A percentile compares a stretch with the other conserved stretches of the same genome.
Evolutionary conservation across 2,113 vertebrate species (phyloP).

Genomic region (Sander vitreus): DNA sequence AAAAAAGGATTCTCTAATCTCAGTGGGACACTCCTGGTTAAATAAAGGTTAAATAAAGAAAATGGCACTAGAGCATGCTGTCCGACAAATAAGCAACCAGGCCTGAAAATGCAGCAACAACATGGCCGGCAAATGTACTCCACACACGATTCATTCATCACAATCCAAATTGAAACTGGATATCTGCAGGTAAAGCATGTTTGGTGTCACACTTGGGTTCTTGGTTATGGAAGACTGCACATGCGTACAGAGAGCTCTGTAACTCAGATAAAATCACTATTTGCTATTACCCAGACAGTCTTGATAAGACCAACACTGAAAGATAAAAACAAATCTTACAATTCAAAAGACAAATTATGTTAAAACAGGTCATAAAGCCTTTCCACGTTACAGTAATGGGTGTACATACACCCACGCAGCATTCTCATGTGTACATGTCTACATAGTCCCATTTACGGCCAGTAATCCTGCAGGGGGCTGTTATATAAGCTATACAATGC

Average conservation of each 20-base stretch:
- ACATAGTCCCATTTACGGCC: conserved; percentile 10
- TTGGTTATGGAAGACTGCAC: not conserved
- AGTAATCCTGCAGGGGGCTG: conserved; percentile 26
- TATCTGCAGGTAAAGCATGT: not conserved
- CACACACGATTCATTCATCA: conserved; percentile 23
- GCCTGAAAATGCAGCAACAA: conserved; percentile 1
- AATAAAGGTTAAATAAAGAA: too few species aligned
- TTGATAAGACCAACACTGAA: conserved; percentile 18
- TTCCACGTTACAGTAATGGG: conserved; percentile 19
- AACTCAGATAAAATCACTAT: conserved; percentile 5
- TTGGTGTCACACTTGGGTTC: not conserved
- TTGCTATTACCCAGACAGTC: conserved; percentile 22
- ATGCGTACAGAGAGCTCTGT: not conserved
- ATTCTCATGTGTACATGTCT: conserved; percentile 16
- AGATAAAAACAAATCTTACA: not conserved
- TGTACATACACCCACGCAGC: not conserved
- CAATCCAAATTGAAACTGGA: conserved; percentile 14
- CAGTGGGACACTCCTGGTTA: too few species aligned
- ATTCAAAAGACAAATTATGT: conserved; percentile 18
- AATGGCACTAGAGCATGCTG: conserved; percentile 3
- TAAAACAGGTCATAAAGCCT: conserved; percentile 14
- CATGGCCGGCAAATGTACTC: conserved; percentile 5
- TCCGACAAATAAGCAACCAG: conserved; percentile 28
- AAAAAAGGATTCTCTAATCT: too few species aligned
- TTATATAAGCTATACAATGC: conserved; percentile 48